Evolutionary conservation across 2,888 invertebrate species (phyloP), one percentile per base, ranked within the genome.

Genomic region (Anorthoa munda): DNA sequence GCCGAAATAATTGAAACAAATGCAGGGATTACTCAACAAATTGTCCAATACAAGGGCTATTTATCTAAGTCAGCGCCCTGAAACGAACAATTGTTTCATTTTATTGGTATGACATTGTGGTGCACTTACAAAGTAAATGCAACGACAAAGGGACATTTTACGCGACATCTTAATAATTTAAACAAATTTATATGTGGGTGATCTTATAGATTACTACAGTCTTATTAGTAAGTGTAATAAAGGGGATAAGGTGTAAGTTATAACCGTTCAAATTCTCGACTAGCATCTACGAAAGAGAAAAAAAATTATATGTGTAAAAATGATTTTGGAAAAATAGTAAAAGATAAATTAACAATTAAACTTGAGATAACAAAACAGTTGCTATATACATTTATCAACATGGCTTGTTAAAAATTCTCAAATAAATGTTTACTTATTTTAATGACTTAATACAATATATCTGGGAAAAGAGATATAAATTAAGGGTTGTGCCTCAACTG

Each of bases 31-130:
- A 95, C 94, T 95, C 94, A 91, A 95, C 95, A 95, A 95, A 95
- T 96, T 95, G 95, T 95, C 88, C 95, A 96, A 96, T 96, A 94
- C 95, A 95, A 95, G 87, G 91, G 94, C 93, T 93, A 96, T 96
- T 96, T 96, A 91, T 96, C 93, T 94, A 95, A 94, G 94, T 95
- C 94, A 90, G 82, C 87, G 84, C 89, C 89, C 88, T 92, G 90
- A 91, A 93, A 93, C 88, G 90, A 87, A 90, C 92, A 91, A 91
- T 92, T 93, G 93, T 89, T 86, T 82, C 85, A 85, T 92, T 92
- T 93, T 92, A 94, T 93, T 93, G 87, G 83, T 88, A 92, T 88
- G 90, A 92, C 92, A 92, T 89, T 81, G 86, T 77, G 78, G 39
- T 64, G 65, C 64, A 63, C 45, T 67, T 74, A 63, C 70, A 70